Evolutionary conservation across 1,140 invertebrate genomes (phyloP), one percentile per base, ranked within the genome.

Genomic region (Zaprionus vittiger): DNA sequence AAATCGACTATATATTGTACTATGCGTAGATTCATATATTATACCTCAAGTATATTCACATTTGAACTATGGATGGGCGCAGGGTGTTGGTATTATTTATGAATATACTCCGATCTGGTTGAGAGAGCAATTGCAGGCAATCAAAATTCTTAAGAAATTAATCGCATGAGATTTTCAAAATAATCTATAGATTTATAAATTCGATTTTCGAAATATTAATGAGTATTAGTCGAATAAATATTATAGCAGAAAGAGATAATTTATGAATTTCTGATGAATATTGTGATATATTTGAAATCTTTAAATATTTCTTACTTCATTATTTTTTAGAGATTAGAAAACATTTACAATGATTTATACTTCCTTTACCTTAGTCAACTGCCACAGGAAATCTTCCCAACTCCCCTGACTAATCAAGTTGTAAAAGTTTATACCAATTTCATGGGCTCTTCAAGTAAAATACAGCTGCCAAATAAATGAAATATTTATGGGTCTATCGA

Each of bases 1-100:
- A 66, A 52, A 20, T 52, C 47, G 47, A 22, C 11, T 20, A 7
- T 64, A 41, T 64, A 26, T 26, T 26, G 24, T 26, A 47, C 26
- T 20, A 26, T 49, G 37, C 5, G 34, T 37, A 34, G 14, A 47
- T 22, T 7, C 38, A 54, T 34, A 47, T 17, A 55, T 31, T 24
- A 17, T 17, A 3, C 44, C 28, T 11, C 34, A 57, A 37, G 31
- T 28, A 49, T 15, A 52, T 14, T 38, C 31, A 28, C 5, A 34
- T 28, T 65, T 11, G 6, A 52, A 17, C 11, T 28, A 28, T 24
- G 6, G 9, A 15, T 26, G 1, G 1, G 6, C 15, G 15, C 38
- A n/a, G 38, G 38, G 41, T 47, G n/a, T 47, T 17, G n/a, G n/a
- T 47, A 56, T 56, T 56, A 56, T 56, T 56, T 56, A 56, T 56